A percentile compares a stretch with the other conserved stretches of the same genome.
Conservation (phyloP, 2,888 invertebrate genomes). For the Philereme vetulata region DNA sequence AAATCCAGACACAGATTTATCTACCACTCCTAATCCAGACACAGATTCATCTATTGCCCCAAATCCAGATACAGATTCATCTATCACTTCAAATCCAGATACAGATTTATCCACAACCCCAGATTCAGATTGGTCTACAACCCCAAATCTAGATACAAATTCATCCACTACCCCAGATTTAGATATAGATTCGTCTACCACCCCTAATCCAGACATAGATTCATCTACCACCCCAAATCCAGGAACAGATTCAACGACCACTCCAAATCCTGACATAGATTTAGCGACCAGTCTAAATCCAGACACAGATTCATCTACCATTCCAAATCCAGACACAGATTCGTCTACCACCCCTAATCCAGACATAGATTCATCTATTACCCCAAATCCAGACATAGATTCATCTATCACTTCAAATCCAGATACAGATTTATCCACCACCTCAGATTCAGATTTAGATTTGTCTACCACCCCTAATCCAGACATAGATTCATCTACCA, state of each 20-base stretch:
- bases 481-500: slow-evolving; percentile 7
- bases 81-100: too few relatives aligned
- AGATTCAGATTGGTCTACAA: too few relatives aligned
- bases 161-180: too few relatives aligned
- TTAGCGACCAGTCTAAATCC: background rate
- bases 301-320: slow-evolving; percentile 20
- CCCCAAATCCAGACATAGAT: too few relatives aligned
- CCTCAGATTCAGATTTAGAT: background rate
- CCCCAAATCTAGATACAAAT: too few relatives aligned
- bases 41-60: too few relatives aligned
- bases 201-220: background rate
- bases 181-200: too few relatives aligned
- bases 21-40: too few relatives aligned
- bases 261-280: slow-evolving; percentile 16
- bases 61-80: too few relatives aligned
- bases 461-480: background rate
- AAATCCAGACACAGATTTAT: too few relatives aligned
- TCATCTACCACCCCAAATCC: slow-evolving; percentile 19
- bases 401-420: background rate
- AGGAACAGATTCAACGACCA: slow-evolving; percentile 15
- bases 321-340: background rate
- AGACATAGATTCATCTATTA: background rate
- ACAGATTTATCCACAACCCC: too few relatives aligned
- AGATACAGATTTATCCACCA: background rate
- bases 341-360: background rate